Evolutionary conservation across 2,888 invertebrate genomes (phyloP).

Genomic region (Hypolimnas misippus): DNA sequence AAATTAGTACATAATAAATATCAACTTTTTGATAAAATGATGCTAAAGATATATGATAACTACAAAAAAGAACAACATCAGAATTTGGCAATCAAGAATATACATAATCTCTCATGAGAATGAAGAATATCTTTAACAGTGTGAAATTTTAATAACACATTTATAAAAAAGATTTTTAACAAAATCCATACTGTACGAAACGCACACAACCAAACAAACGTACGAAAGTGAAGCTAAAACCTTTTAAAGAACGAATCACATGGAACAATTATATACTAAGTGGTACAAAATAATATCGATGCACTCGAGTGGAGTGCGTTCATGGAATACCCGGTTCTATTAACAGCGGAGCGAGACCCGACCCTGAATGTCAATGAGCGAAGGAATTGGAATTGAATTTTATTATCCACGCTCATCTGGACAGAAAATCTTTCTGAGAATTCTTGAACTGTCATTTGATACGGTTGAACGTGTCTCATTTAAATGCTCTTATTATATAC

Average conservation of each 20-base stretch:
- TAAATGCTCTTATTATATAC: conserved; percentile 5
- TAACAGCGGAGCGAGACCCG: conserved; percentile 9
- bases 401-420: conserved; percentile 29
- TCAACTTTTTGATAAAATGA: no score
- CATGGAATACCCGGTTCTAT: conserved; percentile 15
- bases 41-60: no score
- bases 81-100: no score
- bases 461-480: conserved; percentile 5
- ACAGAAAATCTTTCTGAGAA: conserved; percentile 22
- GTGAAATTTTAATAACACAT: no score
- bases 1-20: no score
- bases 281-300: conserved; percentile 20
- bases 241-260: neutral
- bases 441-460: conserved; percentile 12
- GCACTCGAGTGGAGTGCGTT: conserved; percentile 22
- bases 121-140: no score
- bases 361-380: conserved; percentile 41
- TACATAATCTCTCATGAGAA: no score
- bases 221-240: neutral
- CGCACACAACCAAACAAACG: neutral
- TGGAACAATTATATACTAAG: neutral
- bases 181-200: no score
- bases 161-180: no score
- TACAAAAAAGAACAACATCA: no score
- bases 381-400: conserved; percentile 38